Conservation (phyloP, 2,888 invertebrate genomes). For the Xanthia togata region DNA sequence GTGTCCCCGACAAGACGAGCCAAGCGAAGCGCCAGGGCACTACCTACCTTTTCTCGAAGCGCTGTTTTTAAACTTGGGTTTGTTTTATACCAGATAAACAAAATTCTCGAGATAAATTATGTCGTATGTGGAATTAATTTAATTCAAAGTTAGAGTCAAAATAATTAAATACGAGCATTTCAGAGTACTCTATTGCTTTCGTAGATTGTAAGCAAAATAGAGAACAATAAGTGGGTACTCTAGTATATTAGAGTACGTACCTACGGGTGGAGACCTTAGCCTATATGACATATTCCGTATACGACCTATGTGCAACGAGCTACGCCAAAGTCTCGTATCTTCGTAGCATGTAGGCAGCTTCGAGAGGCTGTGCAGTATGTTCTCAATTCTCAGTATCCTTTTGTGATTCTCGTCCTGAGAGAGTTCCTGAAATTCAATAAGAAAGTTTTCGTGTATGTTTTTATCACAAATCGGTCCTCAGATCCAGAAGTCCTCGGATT, state of each 20-base stretch:
- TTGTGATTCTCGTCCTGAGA: not conserved
- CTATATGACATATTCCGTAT: not conserved
- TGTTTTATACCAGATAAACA: too few species aligned
- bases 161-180: not conserved
- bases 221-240: not conserved
- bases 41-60: too few species aligned
- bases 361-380: not conserved
- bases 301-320: constrained; percentile 17
- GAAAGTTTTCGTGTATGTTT: not conserved
- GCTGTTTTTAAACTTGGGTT: too few species aligned
- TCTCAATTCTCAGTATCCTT: not conserved
- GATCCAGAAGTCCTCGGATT: not conserved
- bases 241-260: too few species aligned
- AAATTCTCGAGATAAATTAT: too few species aligned
- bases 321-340: constrained; percentile 18
- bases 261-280: not conserved
- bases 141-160: not conserved
- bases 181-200: not conserved
- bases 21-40: too few species aligned
- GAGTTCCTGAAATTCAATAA: not conserved
- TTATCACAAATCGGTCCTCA: not conserved
- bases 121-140: not conserved
- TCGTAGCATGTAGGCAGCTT: constrained; percentile 6
- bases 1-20: too few species aligned
- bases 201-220: not conserved